Percentiles rank a stretch among this genome's conserved stretches.
These are phyloP conservation scores for Dione vanillae DNA, from an alignment of 2,888 invertebrate genomes.

Conservation along the genomic window DNA sequence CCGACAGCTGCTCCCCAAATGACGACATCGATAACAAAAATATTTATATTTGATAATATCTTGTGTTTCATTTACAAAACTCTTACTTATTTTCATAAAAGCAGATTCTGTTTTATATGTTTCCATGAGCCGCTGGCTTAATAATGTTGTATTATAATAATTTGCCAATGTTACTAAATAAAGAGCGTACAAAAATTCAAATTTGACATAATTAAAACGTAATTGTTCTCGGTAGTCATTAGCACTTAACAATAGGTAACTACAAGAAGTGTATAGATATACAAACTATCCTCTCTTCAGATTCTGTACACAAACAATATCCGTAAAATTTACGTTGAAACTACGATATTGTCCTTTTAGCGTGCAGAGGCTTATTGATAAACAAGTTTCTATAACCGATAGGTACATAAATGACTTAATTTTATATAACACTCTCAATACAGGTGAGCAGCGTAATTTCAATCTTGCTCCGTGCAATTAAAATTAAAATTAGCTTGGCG, in stretches of 20 bases:
- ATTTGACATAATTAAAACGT: not conserved
- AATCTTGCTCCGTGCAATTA: slow-evolving; percentile 49
- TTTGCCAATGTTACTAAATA: not conserved
- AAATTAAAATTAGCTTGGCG: slow-evolving; percentile 57
- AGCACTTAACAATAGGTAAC: not conserved
- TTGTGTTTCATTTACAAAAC: not conserved
- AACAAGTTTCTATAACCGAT: slow-evolving; percentile 78
- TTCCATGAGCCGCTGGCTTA: not conserved
- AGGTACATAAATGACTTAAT: slow-evolving; percentile 75
- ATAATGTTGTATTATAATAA: not conserved
- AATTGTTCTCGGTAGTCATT: not conserved
- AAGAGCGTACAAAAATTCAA: no score
- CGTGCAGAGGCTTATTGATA: slow-evolving; percentile 63
- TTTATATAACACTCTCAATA: slow-evolving; percentile 61
- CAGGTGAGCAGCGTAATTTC: slow-evolving; percentile 46
- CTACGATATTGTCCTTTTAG: slow-evolving; percentile 39
- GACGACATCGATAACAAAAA: slow-evolving; percentile 3
- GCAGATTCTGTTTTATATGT: not conserved
- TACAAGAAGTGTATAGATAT: not conserved
- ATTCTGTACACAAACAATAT: not conserved
- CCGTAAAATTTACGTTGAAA: slow-evolving; percentile 21
- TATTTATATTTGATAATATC: slow-evolving; percentile 2
- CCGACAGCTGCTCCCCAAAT: slow-evolving; percentile 21
- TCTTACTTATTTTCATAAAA: not conserved
- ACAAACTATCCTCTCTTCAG: not conserved